phyloP scores from a whole-genome alignment of 2,797 vertebrate genomes.

The Thripadectes ignobilis region DNA sequence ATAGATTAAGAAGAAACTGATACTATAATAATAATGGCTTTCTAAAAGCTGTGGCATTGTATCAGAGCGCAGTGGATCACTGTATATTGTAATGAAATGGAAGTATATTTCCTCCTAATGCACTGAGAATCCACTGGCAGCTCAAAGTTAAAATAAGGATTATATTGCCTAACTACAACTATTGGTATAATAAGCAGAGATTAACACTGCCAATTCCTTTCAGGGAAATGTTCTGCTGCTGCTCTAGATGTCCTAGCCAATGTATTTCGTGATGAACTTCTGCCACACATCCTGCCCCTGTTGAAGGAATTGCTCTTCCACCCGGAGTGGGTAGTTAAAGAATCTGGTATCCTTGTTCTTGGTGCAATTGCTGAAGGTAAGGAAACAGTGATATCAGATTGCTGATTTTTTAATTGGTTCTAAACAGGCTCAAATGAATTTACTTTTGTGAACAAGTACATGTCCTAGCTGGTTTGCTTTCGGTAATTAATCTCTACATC shows the following conservation, averaged over 20 bases:
- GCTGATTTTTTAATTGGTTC: not conserved
- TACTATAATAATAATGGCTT: not conserved
- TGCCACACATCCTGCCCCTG: conserved; percentile 91
- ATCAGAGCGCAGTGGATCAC: not conserved
- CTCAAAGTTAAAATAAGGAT: not conserved
- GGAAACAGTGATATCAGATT: not conserved
- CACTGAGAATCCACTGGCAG: not conserved
- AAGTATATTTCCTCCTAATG: not conserved
- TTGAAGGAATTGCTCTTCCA: conserved; percentile 96
- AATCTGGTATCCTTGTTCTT: conserved; percentile 95
- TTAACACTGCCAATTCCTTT: conserved; percentile 5
- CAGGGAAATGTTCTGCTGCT: conserved; percentile 96
- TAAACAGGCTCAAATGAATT: not conserved
- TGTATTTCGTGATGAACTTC: conserved; percentile 93
- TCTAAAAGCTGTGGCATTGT: not conserved
- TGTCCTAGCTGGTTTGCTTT: not conserved
- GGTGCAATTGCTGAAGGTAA: conserved; percentile 95
- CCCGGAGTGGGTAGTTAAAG: conserved; percentile 93
- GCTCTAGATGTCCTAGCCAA: conserved; percentile 93
- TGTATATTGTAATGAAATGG: not conserved
- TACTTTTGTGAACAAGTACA: not conserved
- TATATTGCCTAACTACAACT: not conserved
- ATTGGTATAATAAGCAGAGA: not conserved
- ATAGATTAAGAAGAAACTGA: not conserved
- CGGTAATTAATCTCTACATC: not conserved